Evolutionary conservation across 1,140 invertebrate species (phyloP).

Genomic region (Andrena cerasifolii): DNA sequence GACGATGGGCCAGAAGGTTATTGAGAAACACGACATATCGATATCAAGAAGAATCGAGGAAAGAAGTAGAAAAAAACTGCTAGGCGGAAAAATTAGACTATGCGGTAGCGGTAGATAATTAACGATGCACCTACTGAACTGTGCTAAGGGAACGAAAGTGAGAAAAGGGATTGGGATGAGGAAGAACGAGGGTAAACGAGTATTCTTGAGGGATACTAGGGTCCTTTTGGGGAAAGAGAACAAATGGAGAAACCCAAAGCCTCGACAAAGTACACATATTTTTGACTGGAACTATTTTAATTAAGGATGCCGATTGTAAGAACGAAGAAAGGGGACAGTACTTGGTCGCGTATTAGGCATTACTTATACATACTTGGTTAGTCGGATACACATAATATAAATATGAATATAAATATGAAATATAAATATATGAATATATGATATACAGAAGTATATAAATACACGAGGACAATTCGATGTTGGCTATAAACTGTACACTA

Average conservation of each 20-base stretch:
- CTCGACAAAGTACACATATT: constrained; percentile 71
- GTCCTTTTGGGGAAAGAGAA: constrained; percentile 27
- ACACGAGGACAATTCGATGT: constrained; percentile 63
- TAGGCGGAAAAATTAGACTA: constrained; percentile 16
- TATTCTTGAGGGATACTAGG: background rate
- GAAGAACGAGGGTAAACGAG: background rate
- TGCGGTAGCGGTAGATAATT: constrained; percentile 25
- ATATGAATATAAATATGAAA: constrained; percentile 45
- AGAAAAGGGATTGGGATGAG: background rate
- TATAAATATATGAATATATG: constrained; percentile 40
- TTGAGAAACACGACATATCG: constrained; percentile 55
- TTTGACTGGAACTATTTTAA: constrained; percentile 73
- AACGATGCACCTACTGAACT: background rate
- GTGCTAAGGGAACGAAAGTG: constrained; percentile 5
- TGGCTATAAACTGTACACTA: constrained; percentile 73
- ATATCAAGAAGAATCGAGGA: constrained; percentile 28
- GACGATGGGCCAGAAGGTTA: constrained; percentile 12
- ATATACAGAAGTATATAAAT: constrained; percentile 46
- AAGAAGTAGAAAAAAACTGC: background rate
- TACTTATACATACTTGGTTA: constrained; percentile 49
- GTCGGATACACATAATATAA: constrained; percentile 55
- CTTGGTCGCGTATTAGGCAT: constrained; percentile 49
- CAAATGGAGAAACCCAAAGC: constrained; percentile 42
- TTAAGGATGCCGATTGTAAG: constrained; percentile 47
- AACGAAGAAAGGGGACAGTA: constrained; percentile 24